Conservation (phyloP, 2,888 invertebrate species). For the Drosophila leonis region DNA sequence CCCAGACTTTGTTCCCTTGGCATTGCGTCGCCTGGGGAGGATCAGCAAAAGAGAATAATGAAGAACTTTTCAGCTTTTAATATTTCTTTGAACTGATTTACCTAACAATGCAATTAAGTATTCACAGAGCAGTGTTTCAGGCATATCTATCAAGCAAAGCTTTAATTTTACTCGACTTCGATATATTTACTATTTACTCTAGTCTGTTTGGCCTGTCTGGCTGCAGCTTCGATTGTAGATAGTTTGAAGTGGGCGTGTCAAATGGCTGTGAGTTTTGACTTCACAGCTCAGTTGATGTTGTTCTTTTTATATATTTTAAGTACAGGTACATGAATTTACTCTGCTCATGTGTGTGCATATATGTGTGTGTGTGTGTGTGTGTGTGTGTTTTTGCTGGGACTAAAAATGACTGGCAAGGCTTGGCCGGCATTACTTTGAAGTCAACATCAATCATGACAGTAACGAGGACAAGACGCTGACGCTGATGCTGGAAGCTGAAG, state of each 20-base stretch:
- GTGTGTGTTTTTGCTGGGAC: slow-evolving; percentile 18
- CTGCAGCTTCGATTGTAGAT: slow-evolving; percentile 18
- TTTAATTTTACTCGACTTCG: too few species aligned
- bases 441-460: slow-evolving; percentile 75
- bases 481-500: slow-evolving; percentile 23
- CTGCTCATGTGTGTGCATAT: slow-evolving; percentile 9
- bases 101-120: too few species aligned
- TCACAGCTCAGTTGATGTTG: slow-evolving; percentile 13
- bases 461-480: slow-evolving; percentile 67
- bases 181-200: too few species aligned
- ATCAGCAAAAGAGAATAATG: too few species aligned
- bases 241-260: slow-evolving; percentile 31
- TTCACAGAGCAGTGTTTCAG: too few species aligned
- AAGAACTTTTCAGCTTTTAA: too few species aligned
- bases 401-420: slow-evolving; percentile 52
- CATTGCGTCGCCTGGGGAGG: too few species aligned
- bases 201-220: too few species aligned
- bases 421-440: slow-evolving; percentile 76
- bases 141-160: too few species aligned
- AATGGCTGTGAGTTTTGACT: slow-evolving; percentile 26
- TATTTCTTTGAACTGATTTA: too few species aligned
- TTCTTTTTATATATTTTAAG: slow-evolving; percentile 16
- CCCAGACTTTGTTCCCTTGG: too few species aligned
- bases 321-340: slow-evolving; percentile 29
- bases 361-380: background rate